Evolutionary conservation across 2,797 vertebrate genomes (phyloP), one percentile per base, ranked within the genome.

Genomic region (Muscicapa comitata): DNA sequence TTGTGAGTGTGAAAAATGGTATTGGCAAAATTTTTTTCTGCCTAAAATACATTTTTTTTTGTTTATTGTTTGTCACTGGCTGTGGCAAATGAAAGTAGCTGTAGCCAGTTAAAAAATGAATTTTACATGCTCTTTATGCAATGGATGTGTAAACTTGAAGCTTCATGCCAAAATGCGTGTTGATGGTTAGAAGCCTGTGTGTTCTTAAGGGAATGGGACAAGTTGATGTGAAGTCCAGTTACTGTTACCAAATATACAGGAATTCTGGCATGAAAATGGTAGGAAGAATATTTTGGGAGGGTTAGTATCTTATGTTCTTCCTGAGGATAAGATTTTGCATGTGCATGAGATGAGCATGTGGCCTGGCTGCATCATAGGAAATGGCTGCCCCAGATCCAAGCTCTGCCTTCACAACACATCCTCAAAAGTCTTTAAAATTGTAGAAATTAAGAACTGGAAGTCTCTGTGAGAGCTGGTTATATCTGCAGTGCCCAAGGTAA

Each of bases 281-380:
- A 37, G 65, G 38, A 74, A 38, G 19, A 68, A 10, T 59, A 4
- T 43, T 70, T 55, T 16, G 8, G 0, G 1, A 8, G 11, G 2
- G 3, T 3, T 33, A 13, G 1, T 59, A 17, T 38, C 9, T 42
- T 25, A 1, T 0, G 0, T 50, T 84, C 5, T 38, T 87, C 12
- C 21, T 68, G 26, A 53, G 21, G 25, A 2, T 42, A 10, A 20
- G 13, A 6, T 47, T 54, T 87, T 85, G n/a, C 7, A 15, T 1
- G 1, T 77, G 25, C 42, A 13, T 13, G 38, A 82, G 51, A 19
- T 21, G 26, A 6, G 6, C 2, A 2, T 19, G 18, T 2, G 10
- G 23, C 16, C 54, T 85, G 58, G 25, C 48, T 65, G 35, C 6
- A 4, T 61, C 0, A 1, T 12, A 11, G 50, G 31, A 73, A 73